Evolutionary conservation across 2,888 invertebrate species (phyloP), one percentile per base, ranked within the genome.

Genomic region (Archips xylosteana): DNA sequence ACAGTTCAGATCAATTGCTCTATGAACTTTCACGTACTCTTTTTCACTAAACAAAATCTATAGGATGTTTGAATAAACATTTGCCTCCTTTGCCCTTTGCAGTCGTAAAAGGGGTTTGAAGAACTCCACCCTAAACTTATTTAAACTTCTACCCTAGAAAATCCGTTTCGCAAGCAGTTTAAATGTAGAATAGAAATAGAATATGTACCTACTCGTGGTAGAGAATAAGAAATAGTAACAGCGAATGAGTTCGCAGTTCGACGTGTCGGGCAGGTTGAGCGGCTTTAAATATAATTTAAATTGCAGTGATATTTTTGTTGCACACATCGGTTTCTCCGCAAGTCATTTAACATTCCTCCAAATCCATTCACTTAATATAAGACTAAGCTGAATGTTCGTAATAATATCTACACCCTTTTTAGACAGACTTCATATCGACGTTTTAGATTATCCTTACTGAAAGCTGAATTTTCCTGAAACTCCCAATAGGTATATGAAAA

Each of bases 11-110:
- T 74, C 73, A 74, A 70, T 61, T 70, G 74, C 74, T 70, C 65
- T 74, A 74, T 74, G 74, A 74, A 74, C 69, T 70, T 74, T 70
- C 47, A 74, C 74, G 76, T 79, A 75, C 77, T 76, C 83, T 85
- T 81, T 88, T 87, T 88, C 85, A 83, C 84, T 86, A 81, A 83
- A 84, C 83, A 87, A 84, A 90, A 92, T 91, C 91, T 90, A 91
- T 92, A 89, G 91, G 92, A 91, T 91, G 89, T 90, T 92, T 90
- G 92, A 92, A 92, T 92, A 93, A 93, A 93, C 92, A 92, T 94
- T 92, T 89, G 88, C 90, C 88, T 91, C 88, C 89, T 90, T 88
- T 89, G 91, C 91, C 92, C 92, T 92, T 92, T 88, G 88, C 90
- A 91, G 89, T 91, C 91, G 92, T 92, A 90, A 92, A 93, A 92